Evolutionary conservation across 2,888 invertebrate species (phyloP), one percentile per base, ranked within the genome.

Genomic region (Morpho deidamia): DNA sequence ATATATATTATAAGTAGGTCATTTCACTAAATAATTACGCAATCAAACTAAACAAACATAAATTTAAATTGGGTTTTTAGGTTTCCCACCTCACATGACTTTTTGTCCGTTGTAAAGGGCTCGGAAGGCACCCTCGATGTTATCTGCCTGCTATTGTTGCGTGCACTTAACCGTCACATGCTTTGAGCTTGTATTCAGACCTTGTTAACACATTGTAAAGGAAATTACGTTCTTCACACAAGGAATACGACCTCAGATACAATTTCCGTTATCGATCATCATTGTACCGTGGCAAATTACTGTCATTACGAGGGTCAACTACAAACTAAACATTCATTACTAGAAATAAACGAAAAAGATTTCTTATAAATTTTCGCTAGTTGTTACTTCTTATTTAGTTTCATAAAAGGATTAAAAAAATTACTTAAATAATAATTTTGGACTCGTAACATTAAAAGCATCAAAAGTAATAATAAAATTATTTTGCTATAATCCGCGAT

Each of bases 151-250:
- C 77, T 67, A 82, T 84, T 83, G 85, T 86, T 81, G 81, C 83
- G 83, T 85, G 87, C 83, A 88, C 83, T 85, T 87, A 84, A 86
- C 78, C 79, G 81, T 79, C 84, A 82, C 61, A 75, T 65, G 64
- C 74, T 76, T 72, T 74, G 70, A 64, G 63, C 66, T 77, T 78
- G 74, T 72, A 72, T 75, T 75, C 70, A 74, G 74, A 72, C 75
- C 87, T 88, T 88, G 88, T 88, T 89, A 88, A 86, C 88, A 88
- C 85, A 80, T 84, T 82, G 84, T 87, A 82, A 78, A 83, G 86
- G 84, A 87, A 88, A 88, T 86, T 85, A 87, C 83, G 79, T 85
- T 85, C 82, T 83, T 83, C 78, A 81, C 78, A 80, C 76, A 75
- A 72, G 75, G 77, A 72, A 72, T 70, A 68, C 70, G 67, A 73